Evolutionary conservation across 2,797 vertebrate species (phyloP), one percentile per base, ranked within the genome.

Genomic region (Acrossocheilus fasciatus): DNA sequence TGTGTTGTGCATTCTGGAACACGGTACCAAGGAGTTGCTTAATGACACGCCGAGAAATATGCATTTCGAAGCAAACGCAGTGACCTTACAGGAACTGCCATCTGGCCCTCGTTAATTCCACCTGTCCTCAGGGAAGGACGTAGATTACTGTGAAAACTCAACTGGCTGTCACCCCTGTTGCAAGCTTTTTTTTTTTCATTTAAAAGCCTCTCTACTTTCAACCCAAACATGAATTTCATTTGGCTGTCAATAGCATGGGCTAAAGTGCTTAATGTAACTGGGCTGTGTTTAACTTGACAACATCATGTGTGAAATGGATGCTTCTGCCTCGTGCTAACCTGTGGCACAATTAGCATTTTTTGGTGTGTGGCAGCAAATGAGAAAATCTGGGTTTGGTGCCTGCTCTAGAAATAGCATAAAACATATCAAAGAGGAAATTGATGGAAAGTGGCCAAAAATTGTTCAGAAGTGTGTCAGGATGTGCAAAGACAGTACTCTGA

Each of bases 41-140:
- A 91, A 86, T 84, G 91, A 91, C 85, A 89, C 82, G 66, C 50
- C 11, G 41, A 88, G 88, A 89, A 89, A 78, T 84, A 83, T 85
- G 86, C 87, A 69, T 89, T 89, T 87, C 62, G 78, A 89, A 88
- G 89, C 87, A 88, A 91, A 90, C 77, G 54, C 84, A 45, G 86
- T 91, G 91, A 93, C 91, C 91, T 91, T 90, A 91, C 89, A 87
- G 86, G 82, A 89, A 87, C 83, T 88, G 83, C 91, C 92, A 92
- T 93, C 93, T 92, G 92, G 89, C 91, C 81, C 78, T 72, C 59
- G 68, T 90, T 90, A 90, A 91, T 89, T 87, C 81, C 78, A 90
- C 88, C 87, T 87, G 86, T 90, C 92, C 90, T 90, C 72, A 43
- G 92, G 89, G 91, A 91, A 87, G 81, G 88, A 90, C 62, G 47